Conservation (phyloP, 1,140 invertebrate genomes). For the Lethrus apterus region DNA sequence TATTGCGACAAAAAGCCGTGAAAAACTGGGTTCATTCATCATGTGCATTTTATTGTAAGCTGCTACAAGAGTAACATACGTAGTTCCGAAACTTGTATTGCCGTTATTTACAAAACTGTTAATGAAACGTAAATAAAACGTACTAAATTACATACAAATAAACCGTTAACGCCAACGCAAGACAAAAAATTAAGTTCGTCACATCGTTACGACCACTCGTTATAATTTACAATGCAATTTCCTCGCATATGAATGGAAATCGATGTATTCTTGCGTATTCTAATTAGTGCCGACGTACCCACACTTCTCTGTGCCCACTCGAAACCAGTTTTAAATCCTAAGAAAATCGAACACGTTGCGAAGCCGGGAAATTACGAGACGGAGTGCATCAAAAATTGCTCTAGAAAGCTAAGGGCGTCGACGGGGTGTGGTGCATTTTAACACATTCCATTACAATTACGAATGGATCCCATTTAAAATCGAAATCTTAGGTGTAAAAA, state of each 20-base stretch:
- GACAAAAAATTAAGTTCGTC: no score
- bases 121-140: neutral
- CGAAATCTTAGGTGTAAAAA: neutral
- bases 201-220: no score
- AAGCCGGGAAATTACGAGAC: no score
- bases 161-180: neutral
- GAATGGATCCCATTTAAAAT: neutral
- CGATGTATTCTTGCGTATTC: neutral
- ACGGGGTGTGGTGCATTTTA: slow-evolving; percentile 3
- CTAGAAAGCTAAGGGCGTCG: neutral
- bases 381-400: neutral
- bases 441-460: neutral
- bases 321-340: slow-evolving; percentile 6
- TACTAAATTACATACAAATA: neutral
- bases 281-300: neutral
- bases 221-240: slow-evolving; percentile 1
- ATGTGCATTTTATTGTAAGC: neutral
- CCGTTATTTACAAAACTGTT: no score
- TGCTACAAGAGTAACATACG: neutral
- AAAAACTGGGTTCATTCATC: slow-evolving; percentile 5
- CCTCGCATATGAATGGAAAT: neutral
- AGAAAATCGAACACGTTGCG: no score
- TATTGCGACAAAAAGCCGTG: neutral
- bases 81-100: neutral
- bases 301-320: no score